These are phyloP conservation scores for Drosophila sucinea DNA, from an alignment of 1,140 invertebrate genomes.

Conservation along the genomic window DNA sequence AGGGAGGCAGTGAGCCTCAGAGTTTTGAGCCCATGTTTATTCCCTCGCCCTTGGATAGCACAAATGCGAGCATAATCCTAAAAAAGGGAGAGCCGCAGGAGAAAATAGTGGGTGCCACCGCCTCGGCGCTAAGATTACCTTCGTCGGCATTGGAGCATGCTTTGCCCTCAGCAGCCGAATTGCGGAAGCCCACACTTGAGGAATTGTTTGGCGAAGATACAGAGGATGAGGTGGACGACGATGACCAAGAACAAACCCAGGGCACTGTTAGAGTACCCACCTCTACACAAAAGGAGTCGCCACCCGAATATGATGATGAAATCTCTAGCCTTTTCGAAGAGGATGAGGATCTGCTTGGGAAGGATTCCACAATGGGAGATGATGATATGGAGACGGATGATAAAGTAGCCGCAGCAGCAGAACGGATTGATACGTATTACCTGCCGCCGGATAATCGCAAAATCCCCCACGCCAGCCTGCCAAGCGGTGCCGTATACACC, in stretches of 20 bases:
- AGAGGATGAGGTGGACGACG: constrained; percentile 17
- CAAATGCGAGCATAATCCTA: constrained; percentile 83
- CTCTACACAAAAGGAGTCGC: constrained; percentile 2
- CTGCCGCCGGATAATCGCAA: constrained; percentile 86
- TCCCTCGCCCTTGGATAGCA: constrained; percentile 87
- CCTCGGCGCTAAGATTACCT: constrained; percentile 54
- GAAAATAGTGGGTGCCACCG: constrained; percentile 29
- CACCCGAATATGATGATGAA: constrained; percentile 32
- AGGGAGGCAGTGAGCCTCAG: constrained; percentile 84
- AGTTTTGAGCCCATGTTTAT: constrained; percentile 90
- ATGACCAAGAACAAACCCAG: constrained; percentile 1
- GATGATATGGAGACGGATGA: constrained; percentile 82
- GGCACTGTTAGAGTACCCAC: constrained; percentile 18
- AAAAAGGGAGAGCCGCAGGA: constrained; percentile 80
- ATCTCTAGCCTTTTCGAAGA: constrained; percentile 47
- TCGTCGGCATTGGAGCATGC: constrained; percentile 57
- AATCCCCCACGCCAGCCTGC: constrained; percentile 80
- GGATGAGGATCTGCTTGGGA: constrained; percentile 43
- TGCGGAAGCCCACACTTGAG: constrained; percentile 76
- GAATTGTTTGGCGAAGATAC: constrained; percentile 47
- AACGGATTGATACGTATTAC: constrained; percentile 88
- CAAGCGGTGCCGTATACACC: constrained; percentile 86
- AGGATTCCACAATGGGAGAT: constrained; percentile 59
- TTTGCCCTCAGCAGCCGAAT: constrained; percentile 48
- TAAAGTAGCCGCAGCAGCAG: constrained; percentile 88